These are phyloP conservation scores for Phataginus tricuspis DNA, from an alignment of 2,797 vertebrate genomes.

Conservation along the genomic window DNA sequence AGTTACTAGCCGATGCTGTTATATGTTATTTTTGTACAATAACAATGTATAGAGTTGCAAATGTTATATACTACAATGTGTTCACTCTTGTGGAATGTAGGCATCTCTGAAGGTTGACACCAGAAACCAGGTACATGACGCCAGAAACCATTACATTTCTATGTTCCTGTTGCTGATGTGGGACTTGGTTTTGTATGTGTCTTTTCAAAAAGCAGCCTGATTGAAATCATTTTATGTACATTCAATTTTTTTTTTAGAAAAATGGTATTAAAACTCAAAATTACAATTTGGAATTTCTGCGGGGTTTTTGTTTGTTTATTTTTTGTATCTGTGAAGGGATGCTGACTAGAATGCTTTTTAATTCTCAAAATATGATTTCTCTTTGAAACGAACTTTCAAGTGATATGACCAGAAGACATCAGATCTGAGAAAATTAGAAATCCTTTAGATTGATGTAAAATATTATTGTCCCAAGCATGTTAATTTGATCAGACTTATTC, in stretches of 20 bases:
- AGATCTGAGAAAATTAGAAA: neutral
- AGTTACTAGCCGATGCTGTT: neutral
- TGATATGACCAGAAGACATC: neutral
- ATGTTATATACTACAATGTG: neutral
- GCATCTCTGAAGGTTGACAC: neutral
- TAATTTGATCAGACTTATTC: neutral
- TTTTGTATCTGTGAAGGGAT: neutral
- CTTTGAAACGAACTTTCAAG: neutral
- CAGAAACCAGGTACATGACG: neutral
- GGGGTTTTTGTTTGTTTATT: neutral
- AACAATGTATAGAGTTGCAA: neutral
- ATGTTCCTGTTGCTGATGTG: neutral
- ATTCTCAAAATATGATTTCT: neutral
- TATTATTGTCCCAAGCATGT: neutral
- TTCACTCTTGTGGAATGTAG: too few relatives aligned
- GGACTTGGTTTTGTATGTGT: neutral
- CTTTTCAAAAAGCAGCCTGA: neutral
- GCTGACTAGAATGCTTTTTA: neutral
- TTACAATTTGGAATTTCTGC: neutral
- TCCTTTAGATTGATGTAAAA: neutral
- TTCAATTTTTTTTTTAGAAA: neutral
- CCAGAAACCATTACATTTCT: neutral
- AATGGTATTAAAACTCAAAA: neutral
- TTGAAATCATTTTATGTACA: neutral
- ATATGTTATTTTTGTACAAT: neutral